Evolutionary conservation across 2,888 invertebrate species (phyloP).

Genomic region (Adineta ricciae): DNA sequence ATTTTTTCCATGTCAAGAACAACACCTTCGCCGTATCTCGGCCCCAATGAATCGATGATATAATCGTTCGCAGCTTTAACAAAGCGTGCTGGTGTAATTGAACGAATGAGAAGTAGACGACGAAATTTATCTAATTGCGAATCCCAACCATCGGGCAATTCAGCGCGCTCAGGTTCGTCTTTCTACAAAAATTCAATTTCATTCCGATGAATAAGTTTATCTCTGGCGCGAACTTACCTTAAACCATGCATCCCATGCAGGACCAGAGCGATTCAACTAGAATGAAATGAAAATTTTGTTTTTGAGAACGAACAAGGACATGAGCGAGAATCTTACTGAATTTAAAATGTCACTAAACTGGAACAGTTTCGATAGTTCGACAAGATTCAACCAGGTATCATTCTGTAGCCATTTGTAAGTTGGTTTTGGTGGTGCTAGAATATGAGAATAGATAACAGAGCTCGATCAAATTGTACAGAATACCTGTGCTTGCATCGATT

Average conservation of each 20-base stretch:
- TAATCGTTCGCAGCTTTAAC: conserved; percentile 47
- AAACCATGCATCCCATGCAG: conserved; percentile 20
- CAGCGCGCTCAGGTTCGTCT: conserved; percentile 48
- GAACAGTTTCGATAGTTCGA: conserved; percentile 48
- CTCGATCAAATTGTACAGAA: not conserved
- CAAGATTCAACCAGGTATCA: conserved; percentile 50
- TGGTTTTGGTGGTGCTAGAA: conserved; percentile 47
- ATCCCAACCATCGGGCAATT: conserved; percentile 49
- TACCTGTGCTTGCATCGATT: conserved; percentile 45
- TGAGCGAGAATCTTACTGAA: conserved; percentile 39
- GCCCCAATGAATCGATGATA: too few species aligned
- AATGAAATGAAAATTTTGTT: not conserved
- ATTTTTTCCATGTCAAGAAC: too few species aligned
- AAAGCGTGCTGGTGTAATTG: conserved; percentile 50
- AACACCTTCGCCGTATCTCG: too few species aligned
- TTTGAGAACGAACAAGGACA: too few species aligned
- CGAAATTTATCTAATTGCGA: conserved; percentile 48
- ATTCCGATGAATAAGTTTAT: too few species aligned
- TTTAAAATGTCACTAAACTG: conserved; percentile 50
- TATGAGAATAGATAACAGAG: not conserved
- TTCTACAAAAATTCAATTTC: conserved; percentile 36
- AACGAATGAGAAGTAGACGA: conserved; percentile 47
- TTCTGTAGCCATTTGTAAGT: conserved; percentile 48
- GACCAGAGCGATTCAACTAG: not conserved
- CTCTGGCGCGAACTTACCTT: not conserved